These are phyloP conservation scores for Rhorus exstirpatorius DNA, from an alignment of 2,888 invertebrate genomes.

Conservation along the genomic window DNA sequence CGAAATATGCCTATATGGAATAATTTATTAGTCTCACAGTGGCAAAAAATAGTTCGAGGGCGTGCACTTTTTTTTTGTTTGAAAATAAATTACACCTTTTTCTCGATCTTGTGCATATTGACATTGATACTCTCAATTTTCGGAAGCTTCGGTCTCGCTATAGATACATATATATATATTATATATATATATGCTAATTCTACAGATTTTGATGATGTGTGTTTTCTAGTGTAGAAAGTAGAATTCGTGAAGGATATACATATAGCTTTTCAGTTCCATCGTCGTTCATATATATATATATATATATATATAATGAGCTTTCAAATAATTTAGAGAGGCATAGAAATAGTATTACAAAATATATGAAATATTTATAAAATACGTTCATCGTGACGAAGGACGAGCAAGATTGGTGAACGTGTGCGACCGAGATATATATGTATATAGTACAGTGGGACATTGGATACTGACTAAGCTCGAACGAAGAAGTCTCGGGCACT, in stretches of 20 bases:
- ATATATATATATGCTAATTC: not conserved
- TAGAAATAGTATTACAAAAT: constrained; percentile 86
- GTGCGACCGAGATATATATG: too few relatives aligned
- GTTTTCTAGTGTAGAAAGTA: constrained; percentile 48
- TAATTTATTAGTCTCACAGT: too few relatives aligned
- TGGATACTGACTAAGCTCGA: too few relatives aligned
- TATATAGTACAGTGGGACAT: too few relatives aligned
- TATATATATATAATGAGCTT: constrained; percentile 60
- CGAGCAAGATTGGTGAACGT: constrained; percentile 69
- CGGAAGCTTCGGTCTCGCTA: constrained; percentile 55
- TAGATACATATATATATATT: constrained; percentile 40
- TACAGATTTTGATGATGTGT: constrained; percentile 25
- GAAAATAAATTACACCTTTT: constrained; percentile 34
- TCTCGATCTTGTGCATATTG: constrained; percentile 57
- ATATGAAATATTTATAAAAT: constrained; percentile 85
- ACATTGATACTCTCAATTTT: constrained; percentile 48
- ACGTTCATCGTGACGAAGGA: constrained; percentile 79
- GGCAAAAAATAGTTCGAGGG: not conserved
- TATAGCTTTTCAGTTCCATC: too few relatives aligned
- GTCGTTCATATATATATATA: too few relatives aligned
- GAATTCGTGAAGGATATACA: constrained; percentile 52
- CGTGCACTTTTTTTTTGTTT: constrained; percentile 1
- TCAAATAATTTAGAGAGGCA: constrained; percentile 80
- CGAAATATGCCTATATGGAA: too few relatives aligned
- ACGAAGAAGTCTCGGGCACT: too few relatives aligned